Evolutionary conservation across 2,797 vertebrate species (phyloP).

Genomic region (Iguana delicatissima): DNA sequence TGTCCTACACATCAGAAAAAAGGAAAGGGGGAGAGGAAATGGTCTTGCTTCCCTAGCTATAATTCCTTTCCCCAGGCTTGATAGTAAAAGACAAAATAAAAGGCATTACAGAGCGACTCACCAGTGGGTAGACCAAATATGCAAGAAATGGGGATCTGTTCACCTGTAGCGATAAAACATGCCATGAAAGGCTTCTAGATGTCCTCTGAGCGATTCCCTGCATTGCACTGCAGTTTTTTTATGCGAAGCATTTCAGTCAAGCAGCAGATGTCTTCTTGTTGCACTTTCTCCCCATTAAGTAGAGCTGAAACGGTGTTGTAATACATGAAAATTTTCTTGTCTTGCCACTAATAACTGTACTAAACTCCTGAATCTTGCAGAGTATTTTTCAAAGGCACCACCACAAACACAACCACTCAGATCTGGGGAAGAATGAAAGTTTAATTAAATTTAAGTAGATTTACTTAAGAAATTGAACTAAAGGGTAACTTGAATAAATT

Average conservation of each 20-base stretch:
- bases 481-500: not conserved
- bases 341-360: not conserved
- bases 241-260: constrained; percentile 43
- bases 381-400: not conserved
- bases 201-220: constrained; percentile 51
- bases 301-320: constrained; percentile 46
- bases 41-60: not conserved
- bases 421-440: not conserved
- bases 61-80: constrained; percentile 51
- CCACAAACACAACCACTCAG: not conserved
- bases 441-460: not conserved
- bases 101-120: constrained; percentile 57
- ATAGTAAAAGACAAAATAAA: constrained; percentile 67
- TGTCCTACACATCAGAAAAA: constrained; percentile 41
- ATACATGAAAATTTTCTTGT: constrained; percentile 43
- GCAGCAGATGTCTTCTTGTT: constrained; percentile 38
- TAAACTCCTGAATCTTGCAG: not conserved
- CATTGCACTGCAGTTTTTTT: constrained; percentile 45
- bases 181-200: constrained; percentile 40
- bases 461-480: not conserved
- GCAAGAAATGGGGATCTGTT: constrained; percentile 61
- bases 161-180: constrained; percentile 60
- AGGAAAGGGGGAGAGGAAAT: constrained; percentile 60
- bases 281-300: constrained; percentile 40
- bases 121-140: constrained; percentile 61